phyloP scores from a whole-genome alignment of 2,113 vertebrate genomes.

The Cebidichthys violaceus region DNA sequence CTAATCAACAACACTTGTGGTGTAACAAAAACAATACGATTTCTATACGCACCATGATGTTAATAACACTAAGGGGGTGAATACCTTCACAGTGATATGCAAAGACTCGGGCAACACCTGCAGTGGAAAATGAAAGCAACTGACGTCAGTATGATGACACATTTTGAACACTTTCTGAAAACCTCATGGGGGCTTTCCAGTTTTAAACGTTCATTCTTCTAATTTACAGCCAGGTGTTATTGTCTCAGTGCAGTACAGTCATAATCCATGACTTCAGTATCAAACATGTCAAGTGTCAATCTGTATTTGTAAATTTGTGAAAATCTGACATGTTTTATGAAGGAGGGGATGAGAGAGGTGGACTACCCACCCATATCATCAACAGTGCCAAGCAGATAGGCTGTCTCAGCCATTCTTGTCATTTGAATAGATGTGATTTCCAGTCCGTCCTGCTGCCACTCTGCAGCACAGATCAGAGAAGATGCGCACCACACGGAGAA shows the following conservation, averaged over 20 bases:
- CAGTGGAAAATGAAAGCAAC: slow-evolving; percentile 52
- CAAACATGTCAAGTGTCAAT: neutral
- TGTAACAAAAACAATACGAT: neutral
- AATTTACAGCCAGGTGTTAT: neutral
- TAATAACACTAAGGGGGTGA: slow-evolving; percentile 84
- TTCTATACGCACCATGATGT: slow-evolving; percentile 83
- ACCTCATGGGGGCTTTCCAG: neutral
- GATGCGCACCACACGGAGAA: slow-evolving; percentile 81
- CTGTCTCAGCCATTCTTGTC: slow-evolving; percentile 65
- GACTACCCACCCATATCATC: slow-evolving; percentile 88
- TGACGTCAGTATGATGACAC: neutral
- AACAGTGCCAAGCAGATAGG: slow-evolving; percentile 82
- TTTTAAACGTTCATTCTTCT: neutral
- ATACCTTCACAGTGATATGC: slow-evolving; percentile 80
- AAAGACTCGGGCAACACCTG: slow-evolving; percentile 88
- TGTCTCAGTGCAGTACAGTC: neutral
- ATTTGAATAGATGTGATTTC: slow-evolving; percentile 84
- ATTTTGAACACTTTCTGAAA: neutral
- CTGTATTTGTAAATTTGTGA: neutral
- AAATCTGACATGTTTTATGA: neutral
- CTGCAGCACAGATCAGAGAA: slow-evolving; percentile 51
- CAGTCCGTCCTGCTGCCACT: slow-evolving; percentile 79
- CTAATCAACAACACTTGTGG: neutral
- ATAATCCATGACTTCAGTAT: neutral
- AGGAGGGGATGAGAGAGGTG: neutral